phyloP scores from a whole-genome alignment of 1,140 invertebrate genomes.

The Lucilia cuprina region DNA sequence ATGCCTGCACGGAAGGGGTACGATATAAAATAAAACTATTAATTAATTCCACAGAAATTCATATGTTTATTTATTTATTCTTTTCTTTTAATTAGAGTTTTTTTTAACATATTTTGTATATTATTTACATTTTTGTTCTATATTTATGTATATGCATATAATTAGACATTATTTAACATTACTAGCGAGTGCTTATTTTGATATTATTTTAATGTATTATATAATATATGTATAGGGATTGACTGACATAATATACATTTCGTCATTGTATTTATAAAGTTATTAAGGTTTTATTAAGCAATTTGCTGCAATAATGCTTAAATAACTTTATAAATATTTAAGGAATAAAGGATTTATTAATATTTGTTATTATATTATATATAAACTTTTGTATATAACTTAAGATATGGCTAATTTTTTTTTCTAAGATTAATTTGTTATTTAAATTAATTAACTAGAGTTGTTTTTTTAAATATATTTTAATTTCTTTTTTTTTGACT shows the following conservation, averaged over 20 bases:
- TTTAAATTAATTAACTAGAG: background rate
- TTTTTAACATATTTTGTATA: background rate
- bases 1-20: too few relatives aligned
- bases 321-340: too few relatives aligned
- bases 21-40: background rate
- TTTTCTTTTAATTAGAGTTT: background rate
- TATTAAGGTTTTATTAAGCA: too few relatives aligned
- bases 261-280: too few relatives aligned
- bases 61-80: background rate
- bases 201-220: background rate
- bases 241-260: background rate
- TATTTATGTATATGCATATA: background rate
- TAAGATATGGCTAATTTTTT: conserved; percentile 32
- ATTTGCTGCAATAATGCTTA: too few relatives aligned
- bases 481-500: background rate
- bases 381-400: conserved; percentile 1
- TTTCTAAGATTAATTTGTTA: background rate
- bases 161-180: background rate
- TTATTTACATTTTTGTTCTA: background rate
- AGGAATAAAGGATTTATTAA: background rate
- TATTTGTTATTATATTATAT: background rate
- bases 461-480: background rate
- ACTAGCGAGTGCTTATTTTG: background rate
- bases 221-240: too few relatives aligned
- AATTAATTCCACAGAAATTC: background rate